Percentiles rank a stretch among this genome's conserved stretches.
Evolutionary conservation across 2,113 vertebrate genomes (phyloP).

Genomic region (Pteruthius melanotis): DNA sequence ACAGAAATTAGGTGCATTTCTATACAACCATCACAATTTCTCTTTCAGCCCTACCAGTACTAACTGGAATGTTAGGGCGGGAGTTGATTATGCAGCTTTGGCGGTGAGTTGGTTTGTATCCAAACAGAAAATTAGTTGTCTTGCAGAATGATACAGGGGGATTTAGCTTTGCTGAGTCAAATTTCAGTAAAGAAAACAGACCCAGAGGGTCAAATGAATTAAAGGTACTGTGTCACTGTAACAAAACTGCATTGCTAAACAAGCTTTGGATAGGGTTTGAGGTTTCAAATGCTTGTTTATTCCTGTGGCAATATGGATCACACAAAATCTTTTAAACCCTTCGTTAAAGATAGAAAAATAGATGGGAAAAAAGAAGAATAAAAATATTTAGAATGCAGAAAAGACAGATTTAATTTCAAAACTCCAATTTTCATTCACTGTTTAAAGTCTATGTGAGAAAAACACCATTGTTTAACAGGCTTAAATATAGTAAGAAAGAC

Average conservation of each 20-base stretch:
- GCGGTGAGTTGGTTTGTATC: not conserved
- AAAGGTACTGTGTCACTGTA: not conserved
- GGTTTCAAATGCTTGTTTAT: not conserved
- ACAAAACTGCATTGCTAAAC: not conserved
- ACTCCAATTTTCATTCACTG: not conserved
- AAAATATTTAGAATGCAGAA: not conserved
- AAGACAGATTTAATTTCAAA: not conserved
- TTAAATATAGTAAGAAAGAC: not conserved
- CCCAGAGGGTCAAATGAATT: not conserved
- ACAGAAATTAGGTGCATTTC: not conserved
- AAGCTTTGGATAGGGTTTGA: not conserved
- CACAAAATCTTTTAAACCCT: not conserved
- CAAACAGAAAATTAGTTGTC: constrained; percentile 5
- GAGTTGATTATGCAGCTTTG: not conserved
- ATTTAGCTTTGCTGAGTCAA: constrained; percentile 33
- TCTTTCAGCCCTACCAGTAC: not conserved
- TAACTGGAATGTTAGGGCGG: not conserved
- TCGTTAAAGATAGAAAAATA: not conserved
- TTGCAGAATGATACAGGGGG: not conserved
- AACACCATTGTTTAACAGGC: not conserved
- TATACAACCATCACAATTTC: not conserved
- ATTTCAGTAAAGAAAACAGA: constrained; percentile 17
- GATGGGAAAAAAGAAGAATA: not conserved
- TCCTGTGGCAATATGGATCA: not conserved
- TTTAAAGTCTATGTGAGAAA: not conserved